Percentiles rank a stretch among this genome's conserved stretches.
Evolutionary conservation across 2,113 vertebrate species (phyloP).

Genomic region (Oenanthe melanoleuca): DNA sequence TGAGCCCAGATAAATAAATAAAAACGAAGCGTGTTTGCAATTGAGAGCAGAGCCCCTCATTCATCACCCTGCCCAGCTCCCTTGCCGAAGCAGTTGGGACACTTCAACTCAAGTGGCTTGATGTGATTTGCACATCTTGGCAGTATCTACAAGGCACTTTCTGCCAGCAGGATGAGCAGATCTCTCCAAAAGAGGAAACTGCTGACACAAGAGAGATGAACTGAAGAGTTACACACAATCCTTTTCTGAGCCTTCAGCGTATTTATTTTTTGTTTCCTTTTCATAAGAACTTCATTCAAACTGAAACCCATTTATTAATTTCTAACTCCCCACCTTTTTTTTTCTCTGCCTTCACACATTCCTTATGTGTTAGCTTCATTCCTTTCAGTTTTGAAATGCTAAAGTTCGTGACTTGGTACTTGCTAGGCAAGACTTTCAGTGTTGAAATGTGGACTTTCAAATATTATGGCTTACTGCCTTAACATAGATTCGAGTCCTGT

Average conservation of each 20-base stretch:
- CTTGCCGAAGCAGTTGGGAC: not conserved
- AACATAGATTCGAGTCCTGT: not conserved
- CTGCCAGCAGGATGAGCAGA: not conserved
- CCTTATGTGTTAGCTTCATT: not conserved
- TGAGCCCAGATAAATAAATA: not conserved
- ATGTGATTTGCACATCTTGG: not conserved
- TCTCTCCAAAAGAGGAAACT: not conserved
- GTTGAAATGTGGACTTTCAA: not conserved
- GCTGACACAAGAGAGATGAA: not conserved
- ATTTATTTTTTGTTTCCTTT: slow-evolving; percentile 14
- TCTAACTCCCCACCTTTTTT: not conserved
- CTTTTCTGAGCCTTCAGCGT: not conserved
- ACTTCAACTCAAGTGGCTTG: not conserved
- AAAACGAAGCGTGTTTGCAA: not conserved
- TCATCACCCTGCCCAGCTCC: fast-evolving
- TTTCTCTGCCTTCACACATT: not conserved
- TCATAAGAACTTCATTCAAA: not conserved
- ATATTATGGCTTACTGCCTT: not conserved
- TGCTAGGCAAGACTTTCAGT: not conserved
- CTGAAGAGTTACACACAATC: not conserved
- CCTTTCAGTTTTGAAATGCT: not conserved
- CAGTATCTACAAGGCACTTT: not conserved
- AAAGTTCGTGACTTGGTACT: not conserved
- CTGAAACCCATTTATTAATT: not conserved
- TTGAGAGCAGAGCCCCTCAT: not conserved